Evolutionary conservation across 2,888 invertebrate species (phyloP).

Genomic region (Tuberolachnus salignus): DNA sequence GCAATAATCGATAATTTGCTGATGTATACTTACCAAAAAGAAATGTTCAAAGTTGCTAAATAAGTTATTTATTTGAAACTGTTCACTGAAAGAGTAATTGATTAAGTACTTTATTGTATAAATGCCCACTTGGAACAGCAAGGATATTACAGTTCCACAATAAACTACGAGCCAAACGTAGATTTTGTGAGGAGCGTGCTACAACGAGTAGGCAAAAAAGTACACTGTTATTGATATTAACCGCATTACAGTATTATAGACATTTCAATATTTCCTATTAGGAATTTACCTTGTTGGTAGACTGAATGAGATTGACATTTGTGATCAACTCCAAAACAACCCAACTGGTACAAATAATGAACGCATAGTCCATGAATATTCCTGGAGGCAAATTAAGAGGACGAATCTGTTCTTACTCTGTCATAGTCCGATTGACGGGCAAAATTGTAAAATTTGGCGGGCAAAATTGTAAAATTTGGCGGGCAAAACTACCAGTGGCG

Average conservation of each 20-base stretch:
- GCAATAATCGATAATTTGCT: too few relatives aligned
- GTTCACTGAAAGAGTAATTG: too few relatives aligned
- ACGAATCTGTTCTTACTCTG: too few relatives aligned
- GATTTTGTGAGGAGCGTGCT: conserved; percentile 37
- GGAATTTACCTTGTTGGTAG: conserved; percentile 36
- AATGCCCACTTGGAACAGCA: not conserved
- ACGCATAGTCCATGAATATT: conserved; percentile 27
- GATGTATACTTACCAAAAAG: too few relatives aligned
- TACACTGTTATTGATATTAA: not conserved
- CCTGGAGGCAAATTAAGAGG: too few relatives aligned
- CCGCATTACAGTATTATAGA: not conserved
- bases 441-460: too few relatives aligned
- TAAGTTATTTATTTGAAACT: too few relatives aligned
- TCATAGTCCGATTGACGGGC: not conserved
- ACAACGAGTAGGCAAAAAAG: not conserved
- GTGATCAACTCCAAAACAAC: conserved; percentile 11
- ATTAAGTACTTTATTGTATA: too few relatives aligned
- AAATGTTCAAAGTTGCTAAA: too few relatives aligned
- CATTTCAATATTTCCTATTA: not conserved
- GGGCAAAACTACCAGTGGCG: too few relatives aligned
- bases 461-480: too few relatives aligned
- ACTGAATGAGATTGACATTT: conserved; percentile 35
- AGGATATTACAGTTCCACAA: not conserved
- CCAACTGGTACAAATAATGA: conserved; percentile 11
- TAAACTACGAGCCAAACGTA: conserved; percentile 36